These are phyloP conservation scores for Eolophus roseicapilla DNA, from an alignment of 2,113 vertebrate species.

Conservation along the genomic window DNA sequence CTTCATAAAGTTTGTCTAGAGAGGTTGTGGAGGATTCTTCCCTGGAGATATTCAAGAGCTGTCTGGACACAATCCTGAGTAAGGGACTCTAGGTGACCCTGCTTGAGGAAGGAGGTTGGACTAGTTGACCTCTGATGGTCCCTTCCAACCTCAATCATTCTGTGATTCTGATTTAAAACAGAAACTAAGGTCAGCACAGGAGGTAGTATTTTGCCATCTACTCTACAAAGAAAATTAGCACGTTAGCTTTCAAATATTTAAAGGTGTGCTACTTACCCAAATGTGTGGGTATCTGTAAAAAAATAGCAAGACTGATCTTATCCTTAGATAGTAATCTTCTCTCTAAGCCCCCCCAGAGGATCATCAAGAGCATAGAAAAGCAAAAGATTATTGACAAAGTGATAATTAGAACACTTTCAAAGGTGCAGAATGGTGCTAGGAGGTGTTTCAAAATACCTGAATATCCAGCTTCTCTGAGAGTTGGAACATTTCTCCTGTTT, in stretches of 20 bases:
- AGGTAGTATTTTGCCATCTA: not conserved
- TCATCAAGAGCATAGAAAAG: not conserved
- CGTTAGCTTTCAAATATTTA: not conserved
- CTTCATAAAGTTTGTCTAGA: not conserved
- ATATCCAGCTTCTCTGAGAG: not conserved
- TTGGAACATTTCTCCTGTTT: not conserved
- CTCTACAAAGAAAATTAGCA: not conserved
- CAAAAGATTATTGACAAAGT: not conserved
- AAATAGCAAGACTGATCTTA: not conserved
- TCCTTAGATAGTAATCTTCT: not conserved
- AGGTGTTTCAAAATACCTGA: not conserved
- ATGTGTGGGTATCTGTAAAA: not conserved
- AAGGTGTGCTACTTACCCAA: not conserved
- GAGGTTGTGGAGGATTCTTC: not conserved
- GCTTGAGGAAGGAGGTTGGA: not conserved
- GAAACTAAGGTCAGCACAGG: not conserved
- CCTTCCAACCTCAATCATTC: not conserved
- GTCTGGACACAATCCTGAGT: not conserved
- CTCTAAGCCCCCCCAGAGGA: not conserved
- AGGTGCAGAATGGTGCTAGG: not conserved
- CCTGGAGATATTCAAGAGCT: not conserved
- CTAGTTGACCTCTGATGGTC: not conserved
- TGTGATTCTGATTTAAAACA: not conserved
- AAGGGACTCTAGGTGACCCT: not conserved
- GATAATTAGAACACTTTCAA: not conserved